Percentiles rank a stretch among this genome's conserved stretches.
These are phyloP conservation scores for Plestiodon gilberti DNA, from an alignment of 2,113 vertebrate species.

Conservation along the genomic window DNA sequence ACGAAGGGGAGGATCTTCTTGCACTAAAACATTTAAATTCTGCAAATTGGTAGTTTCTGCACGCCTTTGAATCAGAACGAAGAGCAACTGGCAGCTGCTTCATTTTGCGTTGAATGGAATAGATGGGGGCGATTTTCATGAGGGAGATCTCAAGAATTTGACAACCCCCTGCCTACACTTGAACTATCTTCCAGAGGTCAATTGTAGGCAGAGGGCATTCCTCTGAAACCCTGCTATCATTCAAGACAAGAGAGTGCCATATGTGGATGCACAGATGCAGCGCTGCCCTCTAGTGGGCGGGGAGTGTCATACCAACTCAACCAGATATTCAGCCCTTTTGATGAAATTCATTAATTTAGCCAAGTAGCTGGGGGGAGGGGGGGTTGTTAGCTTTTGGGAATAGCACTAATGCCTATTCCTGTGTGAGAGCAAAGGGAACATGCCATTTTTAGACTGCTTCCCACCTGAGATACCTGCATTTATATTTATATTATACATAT, in stretches of 20 bases:
- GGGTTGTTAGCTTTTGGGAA: not conserved
- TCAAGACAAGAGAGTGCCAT: too few species aligned
- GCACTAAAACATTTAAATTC: too few species aligned
- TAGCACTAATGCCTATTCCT: not conserved
- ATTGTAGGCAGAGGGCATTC: too few species aligned
- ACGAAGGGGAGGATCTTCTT: too few species aligned
- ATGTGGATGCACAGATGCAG: too few species aligned
- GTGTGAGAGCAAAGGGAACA: too few species aligned
- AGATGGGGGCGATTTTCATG: not conserved
- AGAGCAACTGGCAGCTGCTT: not conserved
- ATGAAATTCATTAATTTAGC: not conserved
- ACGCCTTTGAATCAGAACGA: not conserved
- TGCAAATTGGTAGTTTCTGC: too few species aligned
- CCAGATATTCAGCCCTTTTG: not conserved
- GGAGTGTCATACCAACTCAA: not conserved
- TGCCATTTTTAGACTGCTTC: too few species aligned
- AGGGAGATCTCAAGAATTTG: not conserved
- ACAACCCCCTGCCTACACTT: not conserved
- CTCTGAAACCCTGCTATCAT: too few species aligned
- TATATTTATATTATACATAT: too few species aligned
- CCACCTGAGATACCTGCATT: too few species aligned
- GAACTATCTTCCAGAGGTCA: not conserved
- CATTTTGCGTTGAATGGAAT: not conserved
- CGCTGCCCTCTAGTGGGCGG: not conserved
- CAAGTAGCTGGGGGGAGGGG: not conserved